phyloP scores from a whole-genome alignment of 2,113 vertebrate species.

The Scomber colias region DNA sequence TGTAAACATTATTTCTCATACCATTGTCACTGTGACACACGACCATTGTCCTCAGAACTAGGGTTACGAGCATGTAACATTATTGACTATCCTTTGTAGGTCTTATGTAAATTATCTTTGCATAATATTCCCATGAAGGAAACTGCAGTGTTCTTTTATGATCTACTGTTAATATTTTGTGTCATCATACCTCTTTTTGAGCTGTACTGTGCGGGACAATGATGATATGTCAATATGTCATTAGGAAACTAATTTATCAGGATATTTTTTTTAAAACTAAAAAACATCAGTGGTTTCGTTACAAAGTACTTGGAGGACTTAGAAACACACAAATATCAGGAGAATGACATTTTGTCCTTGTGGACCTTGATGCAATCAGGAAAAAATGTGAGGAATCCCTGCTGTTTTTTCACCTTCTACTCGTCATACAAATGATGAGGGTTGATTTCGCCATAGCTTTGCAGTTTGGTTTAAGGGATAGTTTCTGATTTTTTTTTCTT shows the following conservation, averaged over 20 bases:
- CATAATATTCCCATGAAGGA: neutral
- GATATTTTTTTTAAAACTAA: neutral
- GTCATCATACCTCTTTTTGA: neutral
- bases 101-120: neutral
- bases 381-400: constrained; percentile 17
- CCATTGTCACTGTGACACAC: too few species aligned
- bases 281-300: neutral
- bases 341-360: constrained; percentile 19
- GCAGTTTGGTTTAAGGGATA: constrained; percentile 10
- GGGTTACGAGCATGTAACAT: neutral
- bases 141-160: neutral
- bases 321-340: constrained; percentile 8
- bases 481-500: neutral
- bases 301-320: neutral
- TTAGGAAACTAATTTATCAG: neutral
- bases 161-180: neutral
- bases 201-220: neutral
- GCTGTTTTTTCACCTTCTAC: constrained; percentile 24
- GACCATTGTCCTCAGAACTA: neutral
- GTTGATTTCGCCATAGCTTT: constrained; percentile 30
- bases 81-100: neutral
- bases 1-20: too few species aligned
- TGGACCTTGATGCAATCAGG: constrained; percentile 54
- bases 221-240: neutral
- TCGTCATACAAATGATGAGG: constrained; percentile 4